These are phyloP conservation scores for Caenorhabditis zanzibari DNA, from an alignment of 2,888 invertebrate genomes.

Conservation along the genomic window DNA sequence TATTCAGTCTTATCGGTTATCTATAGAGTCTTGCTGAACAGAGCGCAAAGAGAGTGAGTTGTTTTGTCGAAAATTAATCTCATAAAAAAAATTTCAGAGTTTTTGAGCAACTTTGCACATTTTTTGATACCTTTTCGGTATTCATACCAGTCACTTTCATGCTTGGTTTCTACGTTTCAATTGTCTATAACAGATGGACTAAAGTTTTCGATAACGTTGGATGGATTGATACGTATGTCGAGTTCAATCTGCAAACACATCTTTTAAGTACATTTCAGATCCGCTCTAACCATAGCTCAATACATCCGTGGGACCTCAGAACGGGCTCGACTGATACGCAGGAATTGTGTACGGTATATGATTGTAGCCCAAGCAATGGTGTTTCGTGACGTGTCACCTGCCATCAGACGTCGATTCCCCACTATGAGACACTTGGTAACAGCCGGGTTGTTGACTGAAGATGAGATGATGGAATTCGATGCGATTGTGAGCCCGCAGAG, in stretches of 20 bases:
- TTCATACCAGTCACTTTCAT: conserved; percentile 80
- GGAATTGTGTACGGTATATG: conserved; percentile 79
- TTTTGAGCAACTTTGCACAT: conserved; percentile 78
- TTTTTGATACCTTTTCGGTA: conserved; percentile 79
- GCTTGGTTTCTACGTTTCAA: conserved; percentile 80
- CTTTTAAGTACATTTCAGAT: conserved; percentile 56
- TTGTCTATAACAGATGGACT: conserved; percentile 76
- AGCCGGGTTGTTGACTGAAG: conserved; percentile 76
- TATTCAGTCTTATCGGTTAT: conserved; percentile 67
- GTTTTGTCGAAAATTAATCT: neutral
- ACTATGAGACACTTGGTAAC: conserved; percentile 78
- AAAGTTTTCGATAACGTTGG: conserved; percentile 79
- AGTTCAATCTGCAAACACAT: neutral
- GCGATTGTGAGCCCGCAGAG: conserved; percentile 74
- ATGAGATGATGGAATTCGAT: conserved; percentile 77
- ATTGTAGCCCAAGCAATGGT: conserved; percentile 75
- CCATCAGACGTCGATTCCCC: conserved; percentile 78
- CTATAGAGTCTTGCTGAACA: conserved; percentile 71
- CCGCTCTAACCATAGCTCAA: conserved; percentile 74
- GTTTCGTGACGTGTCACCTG: conserved; percentile 76
- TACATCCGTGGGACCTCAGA: conserved; percentile 75
- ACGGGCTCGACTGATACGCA: conserved; percentile 72
- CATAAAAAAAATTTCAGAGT: conserved; percentile 51
- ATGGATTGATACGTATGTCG: conserved; percentile 79
- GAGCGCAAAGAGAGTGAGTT: conserved; percentile 72